These are phyloP conservation scores for Miichthys miiuy DNA, from an alignment of 2,797 vertebrate species.

Conservation along the genomic window DNA sequence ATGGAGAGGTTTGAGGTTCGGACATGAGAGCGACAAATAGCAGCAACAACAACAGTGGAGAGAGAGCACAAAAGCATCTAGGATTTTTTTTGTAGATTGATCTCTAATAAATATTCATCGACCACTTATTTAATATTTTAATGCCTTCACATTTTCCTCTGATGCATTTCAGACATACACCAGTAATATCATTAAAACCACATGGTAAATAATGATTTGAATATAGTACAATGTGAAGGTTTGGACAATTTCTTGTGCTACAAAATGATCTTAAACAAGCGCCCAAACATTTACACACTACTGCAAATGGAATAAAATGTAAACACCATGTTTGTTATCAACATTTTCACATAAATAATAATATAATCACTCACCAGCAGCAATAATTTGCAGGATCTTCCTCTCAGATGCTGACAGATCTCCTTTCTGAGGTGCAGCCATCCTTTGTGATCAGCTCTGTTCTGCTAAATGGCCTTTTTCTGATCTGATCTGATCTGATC, in stretches of 20 bases:
- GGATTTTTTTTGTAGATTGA: background rate
- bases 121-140: background rate
- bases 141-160: background rate
- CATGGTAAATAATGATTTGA: background rate
- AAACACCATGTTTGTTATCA: background rate
- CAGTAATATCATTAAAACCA: background rate
- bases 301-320: background rate
- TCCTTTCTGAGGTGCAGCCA: slow-evolving; percentile 84
- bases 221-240: background rate
- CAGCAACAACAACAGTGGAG: background rate
- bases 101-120: background rate
- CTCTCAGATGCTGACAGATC: slow-evolving; percentile 86
- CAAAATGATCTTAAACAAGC: background rate
- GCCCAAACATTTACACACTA: too few species aligned
- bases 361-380: slow-evolving; percentile 80
- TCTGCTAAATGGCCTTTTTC: background rate
- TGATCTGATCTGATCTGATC: background rate
- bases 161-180: background rate
- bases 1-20: background rate
- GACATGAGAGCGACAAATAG: background rate
- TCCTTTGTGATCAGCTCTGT: slow-evolving; percentile 49
- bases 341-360: background rate
- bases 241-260: background rate
- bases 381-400: slow-evolving; percentile 86
- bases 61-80: too few species aligned